These are phyloP conservation scores for Hemichromis elongatus DNA, from an alignment of 2,113 vertebrate genomes.

Conservation along the genomic window DNA sequence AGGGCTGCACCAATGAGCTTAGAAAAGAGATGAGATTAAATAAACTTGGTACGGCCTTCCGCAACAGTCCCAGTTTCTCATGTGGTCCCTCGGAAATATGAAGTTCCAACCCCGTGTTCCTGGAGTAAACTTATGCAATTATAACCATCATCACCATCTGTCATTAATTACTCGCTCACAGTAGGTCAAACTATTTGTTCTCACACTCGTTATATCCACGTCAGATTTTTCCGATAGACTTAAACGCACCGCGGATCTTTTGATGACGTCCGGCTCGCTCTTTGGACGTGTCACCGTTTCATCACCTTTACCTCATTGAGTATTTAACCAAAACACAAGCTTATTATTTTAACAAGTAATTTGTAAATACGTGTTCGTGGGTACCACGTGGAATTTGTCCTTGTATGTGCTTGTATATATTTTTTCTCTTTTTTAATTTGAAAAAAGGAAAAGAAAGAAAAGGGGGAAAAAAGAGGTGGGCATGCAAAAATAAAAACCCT, in stretches of 20 bases:
- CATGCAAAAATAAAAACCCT: background rate
- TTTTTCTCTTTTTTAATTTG: background rate
- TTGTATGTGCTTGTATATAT: background rate
- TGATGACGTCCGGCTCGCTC: conserved; percentile 28
- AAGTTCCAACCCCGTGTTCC: background rate
- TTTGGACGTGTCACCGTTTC: background rate
- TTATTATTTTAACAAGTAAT: background rate
- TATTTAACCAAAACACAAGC: background rate
- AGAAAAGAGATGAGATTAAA: background rate
- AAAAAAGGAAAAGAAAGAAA: background rate
- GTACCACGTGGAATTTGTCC: background rate
- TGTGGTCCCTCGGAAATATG: background rate
- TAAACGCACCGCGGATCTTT: conserved; percentile 15
- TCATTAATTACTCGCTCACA: background rate
- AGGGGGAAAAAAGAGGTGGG: background rate
- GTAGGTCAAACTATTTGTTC: no score
- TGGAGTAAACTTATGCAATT: background rate
- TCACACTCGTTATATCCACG: background rate
- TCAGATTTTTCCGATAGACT: background rate
- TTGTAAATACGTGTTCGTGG: background rate
- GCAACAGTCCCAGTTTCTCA: background rate
- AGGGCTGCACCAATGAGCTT: background rate
- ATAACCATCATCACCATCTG: background rate
- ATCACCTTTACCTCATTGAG: background rate
- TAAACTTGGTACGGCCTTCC: background rate